phyloP scores from a whole-genome alignment of 2,113 vertebrate genomes.

The Syngnathus typhle region DNA sequence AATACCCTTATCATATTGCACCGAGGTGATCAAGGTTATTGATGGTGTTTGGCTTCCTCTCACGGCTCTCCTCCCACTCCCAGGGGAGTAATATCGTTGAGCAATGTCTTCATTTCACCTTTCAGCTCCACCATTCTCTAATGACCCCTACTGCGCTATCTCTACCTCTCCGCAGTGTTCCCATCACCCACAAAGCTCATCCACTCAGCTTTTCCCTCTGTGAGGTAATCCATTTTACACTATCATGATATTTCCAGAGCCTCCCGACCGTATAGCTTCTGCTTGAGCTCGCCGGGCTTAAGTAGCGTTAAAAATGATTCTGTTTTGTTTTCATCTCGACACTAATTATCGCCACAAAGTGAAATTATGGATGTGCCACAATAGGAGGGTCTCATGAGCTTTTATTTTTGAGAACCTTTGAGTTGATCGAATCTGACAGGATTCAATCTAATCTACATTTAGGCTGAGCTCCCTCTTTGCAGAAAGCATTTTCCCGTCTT shows the following conservation, averaged over 20 bases:
- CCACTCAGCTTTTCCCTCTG: conserved; percentile 35
- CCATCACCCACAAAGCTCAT: conserved; percentile 39
- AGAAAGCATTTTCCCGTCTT: background rate
- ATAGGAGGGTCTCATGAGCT: conserved; percentile 36
- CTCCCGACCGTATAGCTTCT: conserved; percentile 12
- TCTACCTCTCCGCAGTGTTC: conserved; percentile 26
- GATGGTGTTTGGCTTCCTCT: conserved; percentile 29
- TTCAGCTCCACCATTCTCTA: conserved; percentile 29
- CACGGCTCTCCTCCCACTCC: conserved; percentile 16
- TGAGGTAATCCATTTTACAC: conserved; percentile 52
- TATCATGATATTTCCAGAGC: conserved; percentile 22
- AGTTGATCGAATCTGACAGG: conserved; percentile 37
- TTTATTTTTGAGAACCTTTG: conserved; percentile 22
- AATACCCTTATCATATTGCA: background rate
- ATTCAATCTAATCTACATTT: conserved; percentile 38
- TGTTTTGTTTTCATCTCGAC: conserved; percentile 44
- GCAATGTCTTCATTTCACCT: conserved; percentile 48
- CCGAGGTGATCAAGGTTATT: conserved; percentile 40
- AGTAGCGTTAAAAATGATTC: conserved; percentile 25
- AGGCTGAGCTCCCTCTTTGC: conserved; percentile 16
- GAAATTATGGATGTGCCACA: conserved; percentile 41
- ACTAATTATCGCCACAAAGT: conserved; percentile 37
- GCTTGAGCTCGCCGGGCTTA: conserved; percentile 39
- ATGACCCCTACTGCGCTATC: conserved; percentile 24
- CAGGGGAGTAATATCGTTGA: conserved; percentile 27